phyloP scores from a whole-genome alignment of 1,140 invertebrate genomes.

The Heliconius himera region DNA sequence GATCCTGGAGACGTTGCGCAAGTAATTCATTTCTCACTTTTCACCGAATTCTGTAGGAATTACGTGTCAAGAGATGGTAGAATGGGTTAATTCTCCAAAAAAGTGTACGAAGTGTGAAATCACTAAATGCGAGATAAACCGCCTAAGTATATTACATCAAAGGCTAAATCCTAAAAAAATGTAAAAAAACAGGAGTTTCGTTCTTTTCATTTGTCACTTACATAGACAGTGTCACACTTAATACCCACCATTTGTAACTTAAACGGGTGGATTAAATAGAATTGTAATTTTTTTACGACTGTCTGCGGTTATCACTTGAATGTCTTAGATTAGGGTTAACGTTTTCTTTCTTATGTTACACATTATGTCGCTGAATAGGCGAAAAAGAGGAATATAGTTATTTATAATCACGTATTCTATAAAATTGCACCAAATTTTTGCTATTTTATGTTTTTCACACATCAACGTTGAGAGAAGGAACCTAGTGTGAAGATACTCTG shows the following conservation, averaged over 20 bases:
- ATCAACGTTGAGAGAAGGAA: not conserved
- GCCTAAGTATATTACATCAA: not conserved
- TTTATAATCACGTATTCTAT: not conserved
- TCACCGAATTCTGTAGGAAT: too few species aligned
- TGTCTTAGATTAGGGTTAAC: not conserved
- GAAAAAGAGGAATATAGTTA: too few species aligned
- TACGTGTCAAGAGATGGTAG: too few species aligned
- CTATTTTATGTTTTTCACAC: too few species aligned
- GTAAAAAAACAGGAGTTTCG: constrained; percentile 2
- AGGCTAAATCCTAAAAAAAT: constrained; percentile 18
- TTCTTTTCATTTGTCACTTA: constrained; percentile 28
- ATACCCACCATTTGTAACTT: constrained; percentile 72
- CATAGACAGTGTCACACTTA: constrained; percentile 54
- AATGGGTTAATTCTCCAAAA: not conserved
- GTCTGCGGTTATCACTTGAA: constrained; percentile 45
- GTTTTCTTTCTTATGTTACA: too few species aligned
- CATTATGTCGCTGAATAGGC: too few species aligned
- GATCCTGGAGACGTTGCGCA: too few species aligned
- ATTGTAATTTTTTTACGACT: constrained; percentile 72
- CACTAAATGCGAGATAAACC: not conserved
- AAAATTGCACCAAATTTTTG: too few species aligned
- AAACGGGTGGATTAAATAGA: constrained; percentile 70
- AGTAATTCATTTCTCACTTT: too few species aligned
- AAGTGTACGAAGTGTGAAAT: not conserved
- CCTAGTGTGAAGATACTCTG: not conserved